Evolutionary conservation across 2,888 invertebrate genomes (phyloP).

Genomic region (Cheilosia variabilis): DNA sequence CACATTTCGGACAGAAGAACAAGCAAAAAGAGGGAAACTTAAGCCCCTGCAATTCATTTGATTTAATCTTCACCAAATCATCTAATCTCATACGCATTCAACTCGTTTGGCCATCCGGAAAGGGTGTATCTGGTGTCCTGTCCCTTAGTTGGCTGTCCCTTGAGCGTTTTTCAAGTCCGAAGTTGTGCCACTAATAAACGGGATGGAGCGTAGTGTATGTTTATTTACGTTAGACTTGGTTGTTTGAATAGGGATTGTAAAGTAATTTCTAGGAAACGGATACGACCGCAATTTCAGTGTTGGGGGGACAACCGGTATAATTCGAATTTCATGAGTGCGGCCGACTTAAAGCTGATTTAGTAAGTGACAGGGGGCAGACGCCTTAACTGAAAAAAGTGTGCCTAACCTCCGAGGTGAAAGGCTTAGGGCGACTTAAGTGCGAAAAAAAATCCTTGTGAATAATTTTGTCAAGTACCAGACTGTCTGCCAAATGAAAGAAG

Average conservation of each 20-base stretch:
- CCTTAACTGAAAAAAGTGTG: background rate
- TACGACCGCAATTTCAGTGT: slow-evolving; percentile 34
- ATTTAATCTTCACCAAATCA: slow-evolving; percentile 65
- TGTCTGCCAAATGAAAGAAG: background rate
- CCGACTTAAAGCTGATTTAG: background rate
- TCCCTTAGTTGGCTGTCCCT: background rate
- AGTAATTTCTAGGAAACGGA: slow-evolving; percentile 25
- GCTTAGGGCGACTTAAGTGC: background rate
- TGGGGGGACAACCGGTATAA: slow-evolving; percentile 14
- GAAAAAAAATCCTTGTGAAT: background rate
- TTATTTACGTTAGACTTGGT: background rate
- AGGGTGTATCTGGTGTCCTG: background rate
- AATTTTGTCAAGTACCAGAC: background rate
- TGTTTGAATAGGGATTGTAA: slow-evolving; percentile 17
- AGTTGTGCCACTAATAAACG: background rate
- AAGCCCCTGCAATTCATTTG: slow-evolving; percentile 64
- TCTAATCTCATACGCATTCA: slow-evolving; percentile 69
- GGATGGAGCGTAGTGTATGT: slow-evolving; percentile 2
- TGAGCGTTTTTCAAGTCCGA: slow-evolving; percentile 3
- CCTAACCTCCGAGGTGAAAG: slow-evolving; percentile 11
- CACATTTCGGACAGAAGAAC: background rate
- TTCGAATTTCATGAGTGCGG: slow-evolving; percentile 5
- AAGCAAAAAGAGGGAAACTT: slow-evolving; percentile 28
- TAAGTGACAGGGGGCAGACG: background rate
- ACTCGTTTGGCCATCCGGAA: slow-evolving; percentile 37